Evolutionary conservation across 2,888 invertebrate genomes (phyloP).

Genomic region (Macrophya annulata): DNA sequence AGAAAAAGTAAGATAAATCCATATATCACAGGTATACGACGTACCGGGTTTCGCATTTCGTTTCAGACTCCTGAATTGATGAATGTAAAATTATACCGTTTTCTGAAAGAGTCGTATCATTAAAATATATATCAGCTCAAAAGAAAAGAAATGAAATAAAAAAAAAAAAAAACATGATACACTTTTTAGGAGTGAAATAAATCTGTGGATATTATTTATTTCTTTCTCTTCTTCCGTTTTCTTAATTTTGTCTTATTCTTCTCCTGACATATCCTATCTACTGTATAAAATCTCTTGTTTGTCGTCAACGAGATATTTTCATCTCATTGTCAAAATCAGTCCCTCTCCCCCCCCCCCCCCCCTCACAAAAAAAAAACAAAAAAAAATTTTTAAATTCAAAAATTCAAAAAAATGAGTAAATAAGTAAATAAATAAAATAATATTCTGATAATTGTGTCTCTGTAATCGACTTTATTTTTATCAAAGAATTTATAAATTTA

Average conservation of each 20-base stretch:
- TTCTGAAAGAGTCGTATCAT: slow-evolving; percentile 2
- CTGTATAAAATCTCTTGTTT: too few species aligned
- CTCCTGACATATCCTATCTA: too few species aligned
- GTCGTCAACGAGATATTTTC: too few species aligned
- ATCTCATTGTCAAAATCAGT: too few species aligned
- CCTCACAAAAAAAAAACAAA: too few species aligned
- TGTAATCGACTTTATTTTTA: too few species aligned
- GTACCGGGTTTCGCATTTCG: background rate
- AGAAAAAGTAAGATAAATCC: background rate
- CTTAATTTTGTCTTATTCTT: background rate
- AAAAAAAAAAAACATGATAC: background rate
- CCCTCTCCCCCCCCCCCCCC: too few species aligned
- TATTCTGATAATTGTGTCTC: too few species aligned
- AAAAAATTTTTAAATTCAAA: too few species aligned
- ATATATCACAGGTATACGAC: background rate
- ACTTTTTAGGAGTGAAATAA: background rate
- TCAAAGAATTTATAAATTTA: too few species aligned
- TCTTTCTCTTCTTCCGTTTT: background rate
- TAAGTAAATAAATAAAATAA: too few species aligned
- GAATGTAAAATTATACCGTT: slow-evolving; percentile 17
- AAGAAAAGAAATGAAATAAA: background rate
- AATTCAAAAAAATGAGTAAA: too few species aligned
- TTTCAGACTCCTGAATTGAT: slow-evolving; percentile 4
- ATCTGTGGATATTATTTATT: background rate
- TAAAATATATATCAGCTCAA: background rate